Conservation (phyloP, 37 sponge, comb jelly and placozoan genomes). For the Mnemiopsis leidyi region DNA sequence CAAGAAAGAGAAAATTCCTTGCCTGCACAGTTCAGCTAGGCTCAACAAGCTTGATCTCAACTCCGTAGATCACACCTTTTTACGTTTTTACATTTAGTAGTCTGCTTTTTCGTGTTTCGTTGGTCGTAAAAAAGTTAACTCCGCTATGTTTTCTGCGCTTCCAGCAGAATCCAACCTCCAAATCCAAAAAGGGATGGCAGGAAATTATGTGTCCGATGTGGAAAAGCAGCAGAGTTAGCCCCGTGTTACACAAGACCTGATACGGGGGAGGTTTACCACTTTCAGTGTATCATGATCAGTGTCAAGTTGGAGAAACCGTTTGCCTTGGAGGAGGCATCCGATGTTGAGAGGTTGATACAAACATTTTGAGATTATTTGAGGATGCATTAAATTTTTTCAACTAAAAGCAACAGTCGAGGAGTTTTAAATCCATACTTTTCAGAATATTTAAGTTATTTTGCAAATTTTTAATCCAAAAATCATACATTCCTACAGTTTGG, state of each 20-base stretch:
- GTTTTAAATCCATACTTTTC: too few relatives aligned
- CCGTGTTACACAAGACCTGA: conserved; percentile 48
- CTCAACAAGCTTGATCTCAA: not conserved
- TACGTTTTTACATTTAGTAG: not conserved
- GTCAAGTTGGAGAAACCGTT: conserved; percentile 27
- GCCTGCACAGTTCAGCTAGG: not conserved
- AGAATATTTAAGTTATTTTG: too few relatives aligned
- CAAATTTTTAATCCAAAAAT: too few relatives aligned
- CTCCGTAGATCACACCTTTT: not conserved
- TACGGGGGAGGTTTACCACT: conserved; percentile 46
- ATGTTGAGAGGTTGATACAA: not conserved
- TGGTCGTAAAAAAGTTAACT: not conserved
- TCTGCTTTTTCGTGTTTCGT: not conserved
- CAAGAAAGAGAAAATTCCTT: not conserved
- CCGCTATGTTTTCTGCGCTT: not conserved
- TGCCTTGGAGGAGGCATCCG: not conserved
- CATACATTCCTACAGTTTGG: too few relatives aligned
- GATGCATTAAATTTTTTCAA: not conserved
- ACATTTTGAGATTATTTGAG: not conserved
- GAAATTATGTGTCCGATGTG: not conserved
- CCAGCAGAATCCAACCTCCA: not conserved
- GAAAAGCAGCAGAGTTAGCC: conserved; percentile 16
- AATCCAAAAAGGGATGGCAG: not conserved
- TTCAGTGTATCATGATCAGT: conserved; percentile 59
- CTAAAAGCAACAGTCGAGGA: too few relatives aligned